Evolutionary conservation across 2,113 vertebrate species (phyloP).

Genomic region (Saguinus imperator): DNA sequence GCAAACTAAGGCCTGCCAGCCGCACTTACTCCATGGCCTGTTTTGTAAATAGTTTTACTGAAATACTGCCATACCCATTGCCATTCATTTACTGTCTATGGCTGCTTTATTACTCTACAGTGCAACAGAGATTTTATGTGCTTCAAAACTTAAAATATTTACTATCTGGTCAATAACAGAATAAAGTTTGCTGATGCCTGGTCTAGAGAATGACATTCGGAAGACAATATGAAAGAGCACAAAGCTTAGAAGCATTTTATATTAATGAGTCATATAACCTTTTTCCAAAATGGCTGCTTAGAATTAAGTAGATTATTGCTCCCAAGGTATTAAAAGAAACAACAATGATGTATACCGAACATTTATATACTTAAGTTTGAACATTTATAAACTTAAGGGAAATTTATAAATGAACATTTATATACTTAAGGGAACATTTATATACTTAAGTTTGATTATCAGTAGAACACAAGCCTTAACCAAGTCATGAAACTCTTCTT

Average conservation of each 20-base stretch:
- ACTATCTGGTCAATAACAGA: neutral
- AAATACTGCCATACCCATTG: neutral
- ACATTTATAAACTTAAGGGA: neutral
- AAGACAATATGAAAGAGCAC: neutral
- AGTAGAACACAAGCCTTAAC: no score
- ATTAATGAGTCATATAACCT: neutral
- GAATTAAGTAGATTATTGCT: neutral
- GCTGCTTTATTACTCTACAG: neutral
- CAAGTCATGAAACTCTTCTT: neutral
- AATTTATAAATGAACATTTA: neutral
- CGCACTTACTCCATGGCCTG: neutral
- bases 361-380: neutral
- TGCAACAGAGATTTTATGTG: neutral
- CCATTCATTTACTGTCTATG: neutral
- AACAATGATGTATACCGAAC: neutral
- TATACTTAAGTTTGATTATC: neutral
- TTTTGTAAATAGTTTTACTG: neutral
- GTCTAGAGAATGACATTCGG: neutral
- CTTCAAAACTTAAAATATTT: neutral
- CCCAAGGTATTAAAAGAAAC: neutral
- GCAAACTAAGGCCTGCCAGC: neutral
- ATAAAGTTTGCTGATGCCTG: neutral
- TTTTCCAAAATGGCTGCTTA: neutral
- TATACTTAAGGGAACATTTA: neutral
- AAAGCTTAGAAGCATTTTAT: slow-evolving; percentile 7